Base-by-base conservation (phyloP, 2,797 vertebrate genomes). In the Coccyzus lansbergi region DNA sequence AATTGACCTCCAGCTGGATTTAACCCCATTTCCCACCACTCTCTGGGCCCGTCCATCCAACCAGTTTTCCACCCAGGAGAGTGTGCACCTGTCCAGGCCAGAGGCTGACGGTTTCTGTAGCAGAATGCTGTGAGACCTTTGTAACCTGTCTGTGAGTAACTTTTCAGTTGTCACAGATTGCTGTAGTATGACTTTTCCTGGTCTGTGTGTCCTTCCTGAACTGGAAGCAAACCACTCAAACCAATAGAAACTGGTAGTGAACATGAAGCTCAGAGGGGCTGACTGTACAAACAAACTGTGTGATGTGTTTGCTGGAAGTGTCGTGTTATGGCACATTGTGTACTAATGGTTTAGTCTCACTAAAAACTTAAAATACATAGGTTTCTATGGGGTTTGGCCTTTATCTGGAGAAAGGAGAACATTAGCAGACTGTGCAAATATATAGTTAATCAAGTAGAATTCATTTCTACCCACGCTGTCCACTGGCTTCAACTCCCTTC, bases 361-460 rank as follows among this genome's bases (percentile, higher is more conserved):
- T 40, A n/a, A 42, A 25, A 60, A 19, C 6, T 67, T 70, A 33
- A 74, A 42, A 19, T 71, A 25, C 0, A 0, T 56, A 78, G 6
- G 40, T 83, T 64, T 80, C 42, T 28, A 5, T 71, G 58, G 58
- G 38, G 46, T 51, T 46, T 82, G 33, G 19, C 84, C 17, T 8
- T 83, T 72, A 18, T 53, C 34, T 83, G 42, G 24, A 58, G 34
- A 53, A 64, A 25, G 26, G 12, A 58, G 38, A 83, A 69, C 34
- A 18, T 83, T 33, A 81, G 28, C 55, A 69, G 51, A 15, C 48
- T 69, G 69, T 63, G 55, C 46, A 64, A 93, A 88, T 21, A 10
- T 76, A 2, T 33, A 63, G 53, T 78, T 90, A 93, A 74, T 64
- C 60, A 44, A 84, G 63, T 14, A 74, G 59, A 79, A 64, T 74